phyloP scores from a whole-genome alignment of 2,888 invertebrate species.

The Tenthredo amoena region DNA sequence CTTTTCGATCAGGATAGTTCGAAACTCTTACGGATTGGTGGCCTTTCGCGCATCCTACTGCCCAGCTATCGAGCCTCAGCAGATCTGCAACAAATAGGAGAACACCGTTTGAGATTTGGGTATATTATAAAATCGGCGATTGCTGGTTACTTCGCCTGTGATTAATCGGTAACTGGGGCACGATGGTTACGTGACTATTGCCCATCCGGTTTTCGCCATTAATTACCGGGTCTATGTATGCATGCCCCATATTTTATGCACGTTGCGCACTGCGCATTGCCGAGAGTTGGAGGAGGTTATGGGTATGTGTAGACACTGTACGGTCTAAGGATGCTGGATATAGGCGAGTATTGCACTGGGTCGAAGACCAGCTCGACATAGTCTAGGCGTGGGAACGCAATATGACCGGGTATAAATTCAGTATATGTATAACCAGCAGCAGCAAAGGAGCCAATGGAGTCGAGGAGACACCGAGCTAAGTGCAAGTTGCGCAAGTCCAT shows the following conservation, averaged over 20 bases:
- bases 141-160: neutral
- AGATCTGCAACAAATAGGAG: neutral
- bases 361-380: conserved; percentile 60
- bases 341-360: conserved; percentile 56
- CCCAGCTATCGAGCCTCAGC: neutral
- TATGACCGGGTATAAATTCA: conserved; percentile 74
- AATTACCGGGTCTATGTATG: conserved; percentile 28
- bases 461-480: conserved; percentile 58
- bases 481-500: conserved; percentile 70
- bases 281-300: conserved; percentile 35
- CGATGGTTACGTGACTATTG: neutral
- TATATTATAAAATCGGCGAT: neutral
- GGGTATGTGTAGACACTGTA: conserved; percentile 53
- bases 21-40: neutral
- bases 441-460: conserved; percentile 13
- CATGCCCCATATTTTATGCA: conserved; percentile 64
- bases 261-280: conserved; percentile 48
- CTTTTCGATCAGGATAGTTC: neutral
- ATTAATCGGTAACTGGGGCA: neutral
- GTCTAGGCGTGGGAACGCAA: conserved; percentile 75
- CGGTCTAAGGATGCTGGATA: conserved; percentile 46
- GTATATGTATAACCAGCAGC: conserved; percentile 58
- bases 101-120: neutral
- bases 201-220: conserved; percentile 22
- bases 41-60: neutral